Conservation (phyloP, 1,140 invertebrate genomes). For the Leptoteleia sp. region DNA sequence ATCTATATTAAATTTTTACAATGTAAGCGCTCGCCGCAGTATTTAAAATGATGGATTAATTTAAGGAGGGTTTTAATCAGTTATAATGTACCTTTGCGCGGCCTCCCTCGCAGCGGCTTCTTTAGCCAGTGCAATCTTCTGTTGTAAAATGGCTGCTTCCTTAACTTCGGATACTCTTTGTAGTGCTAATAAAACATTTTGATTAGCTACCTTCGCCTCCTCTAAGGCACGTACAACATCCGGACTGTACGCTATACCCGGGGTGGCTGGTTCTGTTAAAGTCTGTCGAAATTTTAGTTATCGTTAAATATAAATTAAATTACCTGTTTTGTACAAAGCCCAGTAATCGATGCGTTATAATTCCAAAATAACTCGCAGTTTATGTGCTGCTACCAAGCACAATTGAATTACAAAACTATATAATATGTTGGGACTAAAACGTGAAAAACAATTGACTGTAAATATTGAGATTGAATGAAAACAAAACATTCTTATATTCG, state of each 20-base stretch:
- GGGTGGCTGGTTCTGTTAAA: constrained; percentile 72
- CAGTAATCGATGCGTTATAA: too few relatives aligned
- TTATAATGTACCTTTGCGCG: constrained; percentile 73
- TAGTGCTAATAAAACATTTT: constrained; percentile 76
- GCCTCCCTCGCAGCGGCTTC: constrained; percentile 76
- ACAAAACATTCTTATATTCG: too few relatives aligned
- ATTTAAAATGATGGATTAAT: too few relatives aligned
- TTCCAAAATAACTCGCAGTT: too few relatives aligned
- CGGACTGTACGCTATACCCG: constrained; percentile 76
- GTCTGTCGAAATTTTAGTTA: constrained; percentile 68
- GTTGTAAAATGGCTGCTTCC: constrained; percentile 74
- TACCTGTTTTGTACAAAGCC: constrained; percentile 4
- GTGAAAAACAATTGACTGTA: too few relatives aligned
- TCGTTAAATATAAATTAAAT: constrained; percentile 35
- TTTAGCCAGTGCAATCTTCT: constrained; percentile 77
- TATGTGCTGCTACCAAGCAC: too few relatives aligned
- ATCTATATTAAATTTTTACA: too few relatives aligned
- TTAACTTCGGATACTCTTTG: constrained; percentile 77
- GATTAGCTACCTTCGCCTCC: constrained; percentile 78
- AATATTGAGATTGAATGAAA: too few relatives aligned
- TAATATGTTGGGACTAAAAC: too few relatives aligned
- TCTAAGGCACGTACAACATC: constrained; percentile 76
- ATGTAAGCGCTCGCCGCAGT: too few relatives aligned
- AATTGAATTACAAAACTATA: too few relatives aligned
- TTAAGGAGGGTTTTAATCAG: constrained; percentile 5